phyloP scores from a whole-genome alignment of 2,888 invertebrate genomes.

The Cetonia aurata region DNA sequence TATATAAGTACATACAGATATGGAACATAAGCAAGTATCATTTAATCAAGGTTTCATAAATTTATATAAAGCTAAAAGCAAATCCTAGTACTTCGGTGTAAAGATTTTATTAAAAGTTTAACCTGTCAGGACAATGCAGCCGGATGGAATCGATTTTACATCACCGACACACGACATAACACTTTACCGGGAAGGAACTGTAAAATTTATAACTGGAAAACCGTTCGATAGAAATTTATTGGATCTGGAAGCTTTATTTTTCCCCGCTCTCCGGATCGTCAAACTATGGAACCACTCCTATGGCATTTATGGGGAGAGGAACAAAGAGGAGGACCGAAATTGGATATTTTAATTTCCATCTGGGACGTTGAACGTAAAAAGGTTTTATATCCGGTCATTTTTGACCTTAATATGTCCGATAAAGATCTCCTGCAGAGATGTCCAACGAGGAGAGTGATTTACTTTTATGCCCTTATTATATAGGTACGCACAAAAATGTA shows the following conservation, averaged over 20 bases:
- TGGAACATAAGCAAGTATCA: background rate
- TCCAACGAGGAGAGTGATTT: conserved; percentile 27
- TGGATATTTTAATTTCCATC: conserved; percentile 40
- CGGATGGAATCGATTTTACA: conserved; percentile 20
- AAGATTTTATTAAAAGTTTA: conserved; percentile 24
- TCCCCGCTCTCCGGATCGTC: conserved; percentile 30
- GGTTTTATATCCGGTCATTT: conserved; percentile 13
- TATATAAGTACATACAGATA: no score
- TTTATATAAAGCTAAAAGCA: background rate
- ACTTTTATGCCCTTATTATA: conserved; percentile 31
- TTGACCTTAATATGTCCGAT: conserved; percentile 29
- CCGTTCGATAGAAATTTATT: conserved; percentile 29
- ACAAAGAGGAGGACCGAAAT: conserved; percentile 33
- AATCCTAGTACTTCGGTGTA: background rate
- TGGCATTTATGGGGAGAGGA: conserved; percentile 20
- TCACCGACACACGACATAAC: conserved; percentile 12
- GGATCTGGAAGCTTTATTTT: conserved; percentile 31
- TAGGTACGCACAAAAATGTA: conserved; percentile 5
- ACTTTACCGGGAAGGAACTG: background rate
- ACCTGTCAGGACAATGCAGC: background rate
- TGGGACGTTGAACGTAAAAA: conserved; percentile 21
- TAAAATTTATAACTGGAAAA: conserved; percentile 24
- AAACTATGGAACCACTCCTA: conserved; percentile 31
- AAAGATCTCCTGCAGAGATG: conserved; percentile 26
- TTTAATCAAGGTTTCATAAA: background rate